These are phyloP conservation scores for Gallinago nigripennis DNA, from an alignment of 2,797 vertebrate species.

Conservation along the genomic window DNA sequence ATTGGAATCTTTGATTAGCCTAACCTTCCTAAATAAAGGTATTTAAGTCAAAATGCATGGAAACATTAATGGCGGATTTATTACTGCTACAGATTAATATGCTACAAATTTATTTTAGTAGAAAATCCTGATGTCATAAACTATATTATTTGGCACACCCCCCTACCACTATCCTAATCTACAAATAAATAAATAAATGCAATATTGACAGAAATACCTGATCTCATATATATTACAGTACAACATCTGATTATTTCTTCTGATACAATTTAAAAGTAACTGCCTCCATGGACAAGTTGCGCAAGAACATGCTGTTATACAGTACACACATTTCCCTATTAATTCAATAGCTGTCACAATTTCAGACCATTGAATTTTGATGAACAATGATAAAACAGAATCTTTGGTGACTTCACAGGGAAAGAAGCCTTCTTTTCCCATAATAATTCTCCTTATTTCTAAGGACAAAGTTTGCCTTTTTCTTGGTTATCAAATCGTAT, in stretches of 20 bases:
- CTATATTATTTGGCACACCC: not conserved
- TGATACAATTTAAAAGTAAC: not conserved
- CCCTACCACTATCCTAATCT: not conserved
- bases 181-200: not conserved
- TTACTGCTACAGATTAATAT: not conserved
- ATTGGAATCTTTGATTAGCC: not conserved
- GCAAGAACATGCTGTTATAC: not conserved
- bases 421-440: not conserved
- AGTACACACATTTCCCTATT: not conserved
- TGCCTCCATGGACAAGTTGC: not conserved
- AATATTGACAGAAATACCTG: not conserved
- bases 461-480: not conserved
- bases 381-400: not conserved
- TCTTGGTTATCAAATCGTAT: not conserved
- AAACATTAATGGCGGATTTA: not conserved
- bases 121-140: not conserved
- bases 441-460: not conserved
- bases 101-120: not conserved
- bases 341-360: not conserved
- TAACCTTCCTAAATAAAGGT: not conserved
- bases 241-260: not conserved
- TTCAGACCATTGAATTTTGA: not conserved
- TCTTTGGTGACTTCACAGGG: not conserved
- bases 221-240: not conserved
- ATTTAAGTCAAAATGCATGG: not conserved